phyloP scores from a whole-genome alignment of 1,140 invertebrate genomes.

The Aphis craccivora region DNA sequence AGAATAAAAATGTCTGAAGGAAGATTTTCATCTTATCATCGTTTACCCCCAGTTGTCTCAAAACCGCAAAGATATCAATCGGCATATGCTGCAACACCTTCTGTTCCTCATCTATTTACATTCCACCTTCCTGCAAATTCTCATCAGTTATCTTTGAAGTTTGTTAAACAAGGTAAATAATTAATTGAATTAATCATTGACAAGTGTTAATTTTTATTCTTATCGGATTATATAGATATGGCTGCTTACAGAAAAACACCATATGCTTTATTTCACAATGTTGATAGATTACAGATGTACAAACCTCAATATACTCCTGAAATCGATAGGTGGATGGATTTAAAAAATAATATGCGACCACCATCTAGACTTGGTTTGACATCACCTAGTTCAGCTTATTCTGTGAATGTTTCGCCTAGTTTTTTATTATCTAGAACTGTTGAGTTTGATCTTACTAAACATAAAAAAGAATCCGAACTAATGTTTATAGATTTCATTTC shows the following conservation, averaged over 20 bases:
- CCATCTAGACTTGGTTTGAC: constrained; percentile 42
- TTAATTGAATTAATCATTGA: constrained; percentile 3
- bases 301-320: constrained; percentile 49
- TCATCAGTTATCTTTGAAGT: constrained; percentile 41
- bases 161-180: constrained; percentile 55
- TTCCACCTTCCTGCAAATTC: constrained; percentile 41
- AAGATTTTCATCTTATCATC: constrained; percentile 56
- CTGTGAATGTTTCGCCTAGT: constrained; percentile 25
- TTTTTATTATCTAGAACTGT: constrained; percentile 24
- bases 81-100: constrained; percentile 42
- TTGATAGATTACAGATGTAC: constrained; percentile 30
- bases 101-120: constrained; percentile 54
- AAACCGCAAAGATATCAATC: constrained; percentile 47
- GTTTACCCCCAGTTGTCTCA: constrained; percentile 49
- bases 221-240: constrained; percentile 48
- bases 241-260: constrained; percentile 52
- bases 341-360: constrained; percentile 54
- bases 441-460: constrained; percentile 52
- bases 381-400: constrained; percentile 53
- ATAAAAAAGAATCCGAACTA: constrained; percentile 55
- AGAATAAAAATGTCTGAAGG: constrained; percentile 57
- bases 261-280: constrained; percentile 48
- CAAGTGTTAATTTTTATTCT: constrained; percentile 28
- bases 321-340: constrained; percentile 53
- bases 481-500: constrained; percentile 55